Conservation (phyloP, 2,888 invertebrate genomes). For the Chymomyza procnemis region DNA sequence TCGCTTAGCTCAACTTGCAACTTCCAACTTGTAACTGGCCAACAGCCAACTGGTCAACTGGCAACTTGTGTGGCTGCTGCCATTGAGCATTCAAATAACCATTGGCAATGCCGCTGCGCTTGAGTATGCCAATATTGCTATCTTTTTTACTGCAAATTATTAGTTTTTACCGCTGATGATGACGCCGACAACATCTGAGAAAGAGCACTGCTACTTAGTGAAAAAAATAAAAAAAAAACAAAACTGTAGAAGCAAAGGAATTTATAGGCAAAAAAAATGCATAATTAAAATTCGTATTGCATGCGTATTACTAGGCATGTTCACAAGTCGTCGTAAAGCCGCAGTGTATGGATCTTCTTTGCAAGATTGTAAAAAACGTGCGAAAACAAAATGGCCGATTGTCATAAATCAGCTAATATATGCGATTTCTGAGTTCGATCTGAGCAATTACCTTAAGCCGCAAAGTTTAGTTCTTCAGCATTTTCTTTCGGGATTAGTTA, state of each 20-base stretch:
- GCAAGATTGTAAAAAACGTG: not conserved
- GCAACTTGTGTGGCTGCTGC: slow-evolving; percentile 59
- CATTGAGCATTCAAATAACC: slow-evolving; percentile 7
- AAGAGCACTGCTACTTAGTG: not conserved
- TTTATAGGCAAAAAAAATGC: slow-evolving; percentile 33
- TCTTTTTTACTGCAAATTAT: slow-evolving; percentile 71
- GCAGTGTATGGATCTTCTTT: not conserved
- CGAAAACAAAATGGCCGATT: slow-evolving; percentile 31
- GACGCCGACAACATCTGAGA: slow-evolving; percentile 42
- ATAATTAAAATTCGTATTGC: slow-evolving; percentile 68
- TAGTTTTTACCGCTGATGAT: slow-evolving; percentile 62
- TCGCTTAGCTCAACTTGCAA: slow-evolving; percentile 20
- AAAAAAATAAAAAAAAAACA: slow-evolving; percentile 24
- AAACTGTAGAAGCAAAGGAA: slow-evolving; percentile 20
- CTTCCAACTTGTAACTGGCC: slow-evolving; percentile 41
- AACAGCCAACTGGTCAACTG: too few relatives aligned
- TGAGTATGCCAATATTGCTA: slow-evolving; percentile 61
- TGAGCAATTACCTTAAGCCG: too few relatives aligned
- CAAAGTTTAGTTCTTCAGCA: too few relatives aligned
- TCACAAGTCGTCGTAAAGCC: slow-evolving; percentile 8
- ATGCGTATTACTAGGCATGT: slow-evolving; percentile 46
- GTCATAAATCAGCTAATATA: too few relatives aligned
- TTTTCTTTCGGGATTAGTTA: too few relatives aligned
- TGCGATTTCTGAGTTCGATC: not conserved
- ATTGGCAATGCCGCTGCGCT: slow-evolving; percentile 25